phyloP scores from a whole-genome alignment of 2,797 vertebrate species.

The Parambassis ranga region DNA sequence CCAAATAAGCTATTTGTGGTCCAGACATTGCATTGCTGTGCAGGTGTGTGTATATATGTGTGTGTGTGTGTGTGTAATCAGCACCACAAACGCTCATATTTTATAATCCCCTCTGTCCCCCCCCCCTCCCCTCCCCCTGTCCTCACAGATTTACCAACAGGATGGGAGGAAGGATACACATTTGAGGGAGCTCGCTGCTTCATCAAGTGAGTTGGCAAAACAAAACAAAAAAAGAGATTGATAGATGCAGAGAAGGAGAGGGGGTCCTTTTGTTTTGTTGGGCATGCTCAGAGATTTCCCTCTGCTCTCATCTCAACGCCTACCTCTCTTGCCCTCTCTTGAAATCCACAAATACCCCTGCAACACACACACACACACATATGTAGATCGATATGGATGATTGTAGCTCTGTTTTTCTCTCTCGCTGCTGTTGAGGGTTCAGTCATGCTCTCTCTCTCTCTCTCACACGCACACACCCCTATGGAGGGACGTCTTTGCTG shows the following conservation, averaged over 20 bases:
- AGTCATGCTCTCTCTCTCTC: neutral
- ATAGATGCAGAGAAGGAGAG: neutral
- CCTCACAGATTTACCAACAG: constrained; percentile 90
- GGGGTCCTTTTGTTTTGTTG: constrained; percentile 51
- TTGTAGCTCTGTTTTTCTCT: neutral
- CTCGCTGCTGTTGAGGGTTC: no score
- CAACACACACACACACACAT: constrained; percentile 1
- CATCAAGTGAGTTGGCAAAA: constrained; percentile 73
- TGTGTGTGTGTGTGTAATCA: neutral
- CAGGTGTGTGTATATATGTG: constrained; percentile 19
- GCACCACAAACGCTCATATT: constrained; percentile 36
- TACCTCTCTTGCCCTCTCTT: constrained; percentile 20
- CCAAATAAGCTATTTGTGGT: constrained; percentile 24
- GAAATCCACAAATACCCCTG: constrained; percentile 8
- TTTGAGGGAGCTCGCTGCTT: constrained; percentile 97
- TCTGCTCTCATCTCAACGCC: constrained; percentile 34
- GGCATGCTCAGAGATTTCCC: constrained; percentile 30
- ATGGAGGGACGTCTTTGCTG: constrained; percentile 33
- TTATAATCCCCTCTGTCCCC: neutral
- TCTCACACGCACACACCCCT: neutral
- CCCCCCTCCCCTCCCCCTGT: constrained; percentile 23
- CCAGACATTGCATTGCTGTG: constrained; percentile 45
- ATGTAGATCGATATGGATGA: neutral
- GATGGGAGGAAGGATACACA: constrained; percentile 97
- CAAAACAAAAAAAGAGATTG: neutral